These are phyloP conservation scores for Lasioglossum calceatum DNA, from an alignment of 2,888 invertebrate genomes.

Conservation along the genomic window DNA sequence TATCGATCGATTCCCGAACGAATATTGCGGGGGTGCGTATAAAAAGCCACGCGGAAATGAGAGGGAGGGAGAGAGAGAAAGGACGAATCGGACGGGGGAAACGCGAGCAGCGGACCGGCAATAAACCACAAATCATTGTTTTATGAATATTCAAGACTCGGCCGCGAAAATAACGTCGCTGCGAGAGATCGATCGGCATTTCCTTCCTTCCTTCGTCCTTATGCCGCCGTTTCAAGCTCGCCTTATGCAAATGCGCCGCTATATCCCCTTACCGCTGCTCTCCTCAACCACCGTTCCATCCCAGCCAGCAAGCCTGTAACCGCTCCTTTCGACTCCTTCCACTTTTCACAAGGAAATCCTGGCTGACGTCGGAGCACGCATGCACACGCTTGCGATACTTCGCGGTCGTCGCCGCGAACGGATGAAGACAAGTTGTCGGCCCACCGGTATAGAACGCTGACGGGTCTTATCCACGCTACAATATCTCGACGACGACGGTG, in stretches of 20 bases:
- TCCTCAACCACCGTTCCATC: background rate
- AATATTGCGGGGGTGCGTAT: slow-evolving; percentile 43
- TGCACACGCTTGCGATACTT: slow-evolving; percentile 19
- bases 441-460: background rate
- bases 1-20: slow-evolving; percentile 43
- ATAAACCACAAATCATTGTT: slow-evolving; percentile 78
- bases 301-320: background rate
- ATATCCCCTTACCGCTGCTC: background rate
- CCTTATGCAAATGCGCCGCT: slow-evolving; percentile 67
- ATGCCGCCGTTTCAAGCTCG: slow-evolving; percentile 69
- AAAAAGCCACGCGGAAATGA: slow-evolving; percentile 42
- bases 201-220: slow-evolving; percentile 73
- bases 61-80: slow-evolving; percentile 52
- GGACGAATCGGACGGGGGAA: slow-evolving; percentile 71
- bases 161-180: slow-evolving; percentile 70
- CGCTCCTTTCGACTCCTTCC: slow-evolving; percentile 27
- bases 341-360: slow-evolving; percentile 37
- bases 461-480: slow-evolving; percentile 5
- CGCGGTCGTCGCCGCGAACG: slow-evolving; percentile 8
- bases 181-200: slow-evolving; percentile 75
- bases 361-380: slow-evolving; percentile 26
- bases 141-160: slow-evolving; percentile 77
- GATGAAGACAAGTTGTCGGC: slow-evolving; percentile 23
- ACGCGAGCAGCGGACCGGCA: slow-evolving; percentile 67
- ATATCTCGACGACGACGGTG: background rate